Conservation (phyloP, 2,888 invertebrate genomes). For the Octonoba sinensis region DNA sequence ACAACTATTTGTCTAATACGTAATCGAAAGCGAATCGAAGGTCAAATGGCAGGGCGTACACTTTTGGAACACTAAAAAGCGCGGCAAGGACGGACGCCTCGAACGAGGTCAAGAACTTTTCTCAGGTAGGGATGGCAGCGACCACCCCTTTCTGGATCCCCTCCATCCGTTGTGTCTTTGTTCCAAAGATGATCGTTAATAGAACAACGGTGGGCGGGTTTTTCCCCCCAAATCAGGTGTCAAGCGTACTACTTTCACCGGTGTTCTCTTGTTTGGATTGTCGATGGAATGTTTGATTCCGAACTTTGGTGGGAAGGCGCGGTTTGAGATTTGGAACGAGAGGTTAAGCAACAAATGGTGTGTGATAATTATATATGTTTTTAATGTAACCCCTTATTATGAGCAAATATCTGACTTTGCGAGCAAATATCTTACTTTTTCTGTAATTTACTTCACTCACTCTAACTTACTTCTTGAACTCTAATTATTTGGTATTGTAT, state of each 20-base stretch:
- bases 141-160: constrained; percentile 5
- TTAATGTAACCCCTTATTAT: too few relatives aligned
- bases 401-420: too few relatives aligned
- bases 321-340: too few relatives aligned
- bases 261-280: not conserved
- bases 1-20: not conserved
- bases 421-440: too few relatives aligned
- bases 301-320: too few relatives aligned
- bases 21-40: constrained; percentile 30
- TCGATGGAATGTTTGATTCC: not conserved
- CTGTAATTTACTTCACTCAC: too few relatives aligned
- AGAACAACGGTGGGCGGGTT: constrained; percentile 9
- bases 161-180: not conserved
- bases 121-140: not conserved
- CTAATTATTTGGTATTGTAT: too few relatives aligned
- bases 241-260: not conserved
- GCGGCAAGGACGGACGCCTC: constrained; percentile 29
- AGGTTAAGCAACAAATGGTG: too few relatives aligned
- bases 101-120: constrained; percentile 48
- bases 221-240: not conserved
- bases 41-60: constrained; percentile 54
- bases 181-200: not conserved
- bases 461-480: too few relatives aligned
- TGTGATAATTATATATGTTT: too few relatives aligned
- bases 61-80: constrained; percentile 21